Evolutionary conservation across 2,113 vertebrate genomes (phyloP), one percentile per base, ranked within the genome.

Genomic region (pig (Sus scrofa)): DNA sequence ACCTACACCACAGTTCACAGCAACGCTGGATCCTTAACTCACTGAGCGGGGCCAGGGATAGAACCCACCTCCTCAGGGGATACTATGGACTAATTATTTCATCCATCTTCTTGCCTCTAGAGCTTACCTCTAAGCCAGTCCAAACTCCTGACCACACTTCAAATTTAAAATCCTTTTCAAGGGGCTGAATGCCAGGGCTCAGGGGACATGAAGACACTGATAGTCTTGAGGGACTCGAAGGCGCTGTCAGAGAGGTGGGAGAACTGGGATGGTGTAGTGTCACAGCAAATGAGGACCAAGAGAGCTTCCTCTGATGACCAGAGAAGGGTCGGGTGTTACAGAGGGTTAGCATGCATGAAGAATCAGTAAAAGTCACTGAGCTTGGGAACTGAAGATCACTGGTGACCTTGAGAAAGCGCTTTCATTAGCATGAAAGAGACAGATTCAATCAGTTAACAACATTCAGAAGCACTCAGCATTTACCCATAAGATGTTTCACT

Each of bases 371-470:
- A 50, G n/a, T 50, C 60, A 50, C 19, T n/a, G 83, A 39, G 75
- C 30, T 56, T 95, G 93, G 84, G 63, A 74, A 77, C 0, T 71
- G 68, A 81, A 74, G 37, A 77, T 88, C 15, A 83, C 27, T 39
- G 50, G 44, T 92, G 44, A 82, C 44, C 74, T 3, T 93, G 93
- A 93, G 68, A 95, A 96, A 93, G 63, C 39, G 32, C 39, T 92
- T 85, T 86, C 9, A 56, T 22, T 37, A 50, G 71, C 71, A 54
- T 20, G n/a, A 68, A 9, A 20, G n/a, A 91, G 70, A 84, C 22
- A 93, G 93, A 75, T 39, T 34, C 56, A 75, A 86, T 86, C 37
- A n/a, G 91, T 62, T 85, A 71, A 74, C 90, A 95, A 93, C 86
- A 87, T 75, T 92, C 56, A 84, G 89, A 93, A 62, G 86, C 11